Evolutionary conservation across 2,797 vertebrate genomes (phyloP).

Genomic region (Alectoris magna): DNA sequence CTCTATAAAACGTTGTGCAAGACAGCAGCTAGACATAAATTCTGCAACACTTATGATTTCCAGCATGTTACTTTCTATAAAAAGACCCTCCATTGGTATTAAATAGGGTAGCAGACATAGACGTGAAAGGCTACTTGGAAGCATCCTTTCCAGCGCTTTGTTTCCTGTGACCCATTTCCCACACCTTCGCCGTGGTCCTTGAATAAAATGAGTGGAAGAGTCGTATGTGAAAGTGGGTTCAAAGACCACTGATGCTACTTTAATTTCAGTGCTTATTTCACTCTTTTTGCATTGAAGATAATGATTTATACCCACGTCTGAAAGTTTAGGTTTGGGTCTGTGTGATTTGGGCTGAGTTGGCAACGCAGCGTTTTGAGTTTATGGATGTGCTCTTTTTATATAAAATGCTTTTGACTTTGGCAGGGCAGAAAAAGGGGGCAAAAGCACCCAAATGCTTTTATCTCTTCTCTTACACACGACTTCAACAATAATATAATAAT

Average conservation of each 20-base stretch:
- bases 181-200: neutral
- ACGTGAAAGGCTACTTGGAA: neutral
- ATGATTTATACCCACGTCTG: neutral
- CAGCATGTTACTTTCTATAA: slow-evolving; percentile 9
- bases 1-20: slow-evolving; percentile 44
- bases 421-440: neutral
- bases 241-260: neutral
- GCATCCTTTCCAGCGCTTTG: neutral
- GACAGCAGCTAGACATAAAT: slow-evolving; percentile 40
- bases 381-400: neutral
- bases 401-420: neutral
- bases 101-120: neutral
- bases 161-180: neutral
- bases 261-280: neutral
- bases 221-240: neutral
- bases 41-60: slow-evolving; percentile 25
- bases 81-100: neutral
- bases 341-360: neutral
- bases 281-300: neutral
- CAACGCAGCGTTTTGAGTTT: slow-evolving; percentile 3
- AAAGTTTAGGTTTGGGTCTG: neutral
- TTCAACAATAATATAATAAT: slow-evolving; percentile 46
- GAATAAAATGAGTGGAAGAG: neutral
- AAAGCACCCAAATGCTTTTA: slow-evolving; percentile 21
- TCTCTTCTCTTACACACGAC: slow-evolving; percentile 18